Base-by-base conservation (phyloP, 2,113 vertebrate species). In the Lota lota region DNA sequence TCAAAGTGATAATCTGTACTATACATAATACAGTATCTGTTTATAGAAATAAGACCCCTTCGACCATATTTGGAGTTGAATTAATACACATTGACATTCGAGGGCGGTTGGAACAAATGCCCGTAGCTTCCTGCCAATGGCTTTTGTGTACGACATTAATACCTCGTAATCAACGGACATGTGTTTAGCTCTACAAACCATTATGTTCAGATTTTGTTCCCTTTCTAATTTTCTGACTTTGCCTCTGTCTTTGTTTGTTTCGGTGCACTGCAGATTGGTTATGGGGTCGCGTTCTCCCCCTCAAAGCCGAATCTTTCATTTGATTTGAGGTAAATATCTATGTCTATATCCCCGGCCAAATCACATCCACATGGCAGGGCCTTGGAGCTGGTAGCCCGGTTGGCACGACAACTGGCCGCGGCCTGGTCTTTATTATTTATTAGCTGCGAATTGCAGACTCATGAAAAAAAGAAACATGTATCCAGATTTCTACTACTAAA, bases 341-440 rank as follows among this genome's bases (percentile, higher is more conserved):
- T 53, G 2, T 15, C 51, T 15, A 53, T 53, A 2, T 77, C 84
- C 79, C 80, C 74, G 84, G 79, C 88, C 77, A 91, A 92, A 92
- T 89, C 82, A 84, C 87, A 91, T 90, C 90, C 89, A 91, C 83
- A 88, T 92, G 89, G 83, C 65, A 73, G 76, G 79, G 79, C 72
- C 76, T 83, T 70, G 69, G 64, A 79, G 83, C 79, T 79, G n/a
- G 66, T 73, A 77, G 75, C 72, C 74, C 2, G n/a, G 76, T 74
- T 85, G 80, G 83, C 83, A 81, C 40, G 69, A 79, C 72, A 68
- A 70, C 66, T 76, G 75, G 61, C 74, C 70, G 73, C 76, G 69
- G 36, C 56, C 51, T 53, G 51, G 51, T 4, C 12, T 53, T 12
- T 53, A 53, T 53, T 53, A 53, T 53, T 53, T 17, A 53, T 53